Evolutionary conservation across 92 coral and sea anemone species (phyloP).

Genomic region (Zoanthus sociatus): DNA sequence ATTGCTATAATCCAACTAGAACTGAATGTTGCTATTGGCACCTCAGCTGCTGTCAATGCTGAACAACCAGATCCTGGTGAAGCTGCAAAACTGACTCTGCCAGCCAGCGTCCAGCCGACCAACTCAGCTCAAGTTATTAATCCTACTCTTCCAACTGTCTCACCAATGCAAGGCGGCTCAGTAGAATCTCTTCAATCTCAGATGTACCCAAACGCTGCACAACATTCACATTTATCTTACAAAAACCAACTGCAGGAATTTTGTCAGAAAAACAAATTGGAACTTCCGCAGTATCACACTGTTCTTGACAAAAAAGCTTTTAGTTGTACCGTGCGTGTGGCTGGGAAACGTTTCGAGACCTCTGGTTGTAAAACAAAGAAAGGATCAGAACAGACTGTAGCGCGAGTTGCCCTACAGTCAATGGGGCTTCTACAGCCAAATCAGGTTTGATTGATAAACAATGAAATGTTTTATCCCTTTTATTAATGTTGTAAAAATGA

Average conservation of each 20-base stretch:
- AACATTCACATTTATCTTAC: conserved; percentile 67
- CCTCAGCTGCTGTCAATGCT: not conserved
- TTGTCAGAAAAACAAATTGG: conserved; percentile 82
- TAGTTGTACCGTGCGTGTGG: conserved; percentile 75
- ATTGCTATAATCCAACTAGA: not conserved
- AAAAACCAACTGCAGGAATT: conserved; percentile 92
- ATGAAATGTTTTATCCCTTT: not conserved
- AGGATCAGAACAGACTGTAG: conserved; percentile 95
- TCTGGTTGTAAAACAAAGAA: conserved; percentile 91
- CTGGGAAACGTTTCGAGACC: conserved; percentile 69
- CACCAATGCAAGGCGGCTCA: not conserved
- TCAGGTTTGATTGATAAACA: conserved; percentile 14
- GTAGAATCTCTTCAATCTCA: conserved; percentile 5
- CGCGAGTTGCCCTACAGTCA: conserved; percentile 83
- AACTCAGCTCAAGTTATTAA: not conserved
- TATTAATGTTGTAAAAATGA: not conserved
- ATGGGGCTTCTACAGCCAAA: conserved; percentile 67
- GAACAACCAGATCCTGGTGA: not conserved
- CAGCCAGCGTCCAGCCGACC: not conserved
- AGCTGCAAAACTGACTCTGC: not conserved
- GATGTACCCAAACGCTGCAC: not conserved
- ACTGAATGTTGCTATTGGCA: not conserved
- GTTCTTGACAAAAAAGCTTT: conserved; percentile 69
- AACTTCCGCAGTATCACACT: conserved; percentile 77
- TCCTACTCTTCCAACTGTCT: conserved; percentile 28